These are phyloP conservation scores for Pangasianodon gigas DNA, from an alignment of 2,113 vertebrate genomes.

Conservation along the genomic window DNA sequence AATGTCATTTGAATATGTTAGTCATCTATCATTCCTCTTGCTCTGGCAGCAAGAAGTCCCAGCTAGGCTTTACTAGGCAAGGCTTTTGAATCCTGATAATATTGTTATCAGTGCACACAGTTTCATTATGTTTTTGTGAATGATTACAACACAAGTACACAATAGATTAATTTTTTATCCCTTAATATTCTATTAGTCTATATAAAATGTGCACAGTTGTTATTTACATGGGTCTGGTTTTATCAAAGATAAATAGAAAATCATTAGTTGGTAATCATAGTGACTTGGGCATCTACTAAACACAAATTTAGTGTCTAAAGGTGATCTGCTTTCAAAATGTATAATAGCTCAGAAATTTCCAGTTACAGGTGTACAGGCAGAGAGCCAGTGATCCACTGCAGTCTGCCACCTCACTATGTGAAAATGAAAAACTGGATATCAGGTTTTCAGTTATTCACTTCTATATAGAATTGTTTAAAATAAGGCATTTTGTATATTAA, in stretches of 20 bases:
- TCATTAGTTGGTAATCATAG: background rate
- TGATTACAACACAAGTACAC: background rate
- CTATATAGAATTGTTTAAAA: background rate
- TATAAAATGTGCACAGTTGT: background rate
- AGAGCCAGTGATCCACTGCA: constrained; percentile 17
- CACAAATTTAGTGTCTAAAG: background rate
- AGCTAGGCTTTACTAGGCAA: background rate
- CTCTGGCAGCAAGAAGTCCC: background rate
- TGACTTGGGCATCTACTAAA: background rate
- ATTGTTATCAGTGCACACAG: background rate
- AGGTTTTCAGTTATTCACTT: background rate
- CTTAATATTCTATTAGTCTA: background rate
- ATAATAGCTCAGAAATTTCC: background rate
- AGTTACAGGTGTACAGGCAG: constrained; percentile 7
- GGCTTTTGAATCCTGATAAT: background rate
- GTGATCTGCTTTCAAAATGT: background rate
- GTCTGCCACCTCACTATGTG: constrained; percentile 7
- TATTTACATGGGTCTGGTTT: background rate
- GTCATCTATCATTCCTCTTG: background rate
- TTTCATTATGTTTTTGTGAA: background rate
- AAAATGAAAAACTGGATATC: background rate
- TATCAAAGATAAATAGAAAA: background rate
- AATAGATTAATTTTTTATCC: background rate
- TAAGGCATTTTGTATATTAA: background rate
- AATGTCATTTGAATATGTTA: background rate